Percentiles rank a stretch among this genome's conserved stretches.
phyloP scores from a whole-genome alignment of 2,888 invertebrate species.

The Netelia inedita region DNA sequence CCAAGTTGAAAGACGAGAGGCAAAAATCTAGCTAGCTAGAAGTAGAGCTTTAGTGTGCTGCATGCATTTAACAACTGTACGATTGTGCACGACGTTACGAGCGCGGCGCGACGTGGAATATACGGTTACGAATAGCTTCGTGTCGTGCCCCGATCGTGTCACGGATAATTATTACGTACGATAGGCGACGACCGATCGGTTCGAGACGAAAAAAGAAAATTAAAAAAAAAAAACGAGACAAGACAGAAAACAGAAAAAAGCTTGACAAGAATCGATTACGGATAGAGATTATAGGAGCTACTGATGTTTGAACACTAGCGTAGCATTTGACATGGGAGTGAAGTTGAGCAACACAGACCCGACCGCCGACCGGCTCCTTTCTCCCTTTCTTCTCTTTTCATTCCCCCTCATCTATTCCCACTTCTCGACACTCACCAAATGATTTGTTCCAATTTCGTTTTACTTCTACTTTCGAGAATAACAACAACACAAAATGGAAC shows the following conservation, averaged over 20 bases:
- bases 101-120: slow-evolving; percentile 40
- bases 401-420: slow-evolving; percentile 23
- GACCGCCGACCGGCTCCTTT: slow-evolving; percentile 48
- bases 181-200: slow-evolving; percentile 65
- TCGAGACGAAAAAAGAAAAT: slow-evolving; percentile 37
- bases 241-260: slow-evolving; percentile 16
- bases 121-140: neutral
- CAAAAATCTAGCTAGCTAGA: slow-evolving; percentile 63
- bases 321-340: slow-evolving; percentile 76
- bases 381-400: slow-evolving; percentile 29
- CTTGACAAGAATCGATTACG: slow-evolving; percentile 63
- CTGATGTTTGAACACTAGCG: slow-evolving; percentile 62
- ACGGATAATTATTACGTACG: slow-evolving; percentile 52
- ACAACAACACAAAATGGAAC: slow-evolving; percentile 17
- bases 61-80: slow-evolving; percentile 66
- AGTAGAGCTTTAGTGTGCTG: slow-evolving; percentile 66
- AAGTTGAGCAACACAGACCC: slow-evolving; percentile 72
- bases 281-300: slow-evolving; percentile 66
- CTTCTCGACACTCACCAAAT: slow-evolving; percentile 46
- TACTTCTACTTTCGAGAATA: slow-evolving; percentile 54
- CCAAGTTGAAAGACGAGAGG: slow-evolving; percentile 19
- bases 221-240: slow-evolving; percentile 10
- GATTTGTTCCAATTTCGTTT: slow-evolving; percentile 58
- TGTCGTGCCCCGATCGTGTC: slow-evolving; percentile 33
- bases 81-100: slow-evolving; percentile 43